Base-by-base conservation (phyloP, 2,888 invertebrate species). In the Dendrolimus pini region DNA sequence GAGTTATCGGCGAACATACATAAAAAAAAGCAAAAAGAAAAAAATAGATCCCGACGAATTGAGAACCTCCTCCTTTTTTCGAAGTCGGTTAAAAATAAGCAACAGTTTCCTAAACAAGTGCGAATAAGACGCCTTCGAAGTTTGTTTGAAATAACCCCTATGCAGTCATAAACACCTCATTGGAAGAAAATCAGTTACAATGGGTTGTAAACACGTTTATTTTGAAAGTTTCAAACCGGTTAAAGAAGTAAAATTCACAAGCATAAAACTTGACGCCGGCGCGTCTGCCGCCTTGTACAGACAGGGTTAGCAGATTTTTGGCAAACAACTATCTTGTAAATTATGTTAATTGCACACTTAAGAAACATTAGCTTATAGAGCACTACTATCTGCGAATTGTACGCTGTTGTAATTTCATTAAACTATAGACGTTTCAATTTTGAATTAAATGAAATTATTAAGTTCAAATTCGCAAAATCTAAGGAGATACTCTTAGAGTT, bases 171-270 rank as follows among this genome's bases (percentile, higher is more conserved):
- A 47, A 12, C 47, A 47, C 47, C 47, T 12, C 47, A 47, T 47
- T 47, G 9, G 9, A 47, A 10, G 12, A 7, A 47, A 12, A 10
- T 47, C 2, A 47, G 47, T 10, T 47, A 47, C 47, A 47, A 55
- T 41, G 56, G 59, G 60, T 64, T 64, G 77, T 76, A 83, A 83
- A 84, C 82, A 83, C 83, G 83, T 85, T 84, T 83, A 71, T 73
- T 71, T 71, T 77, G 78, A 74, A 81, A 81, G 71, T 83, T 81
- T 75, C 69, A 71, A 69, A 65, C 65, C 71, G 66, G 65, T 65
- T 66, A 67, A 69, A 70, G 66, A 66, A 70, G 70, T 70, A 71
- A 67, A 67, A 77, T 74, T 76, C 75, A 67, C 73, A 77, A 78
- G 80, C 77, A 76, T 72, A 77, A 73, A 70, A 66, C 69, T 62